Percentiles rank a stretch among this genome's conserved stretches.
phyloP scores from a whole-genome alignment of 2,113 vertebrate genomes.

The Perognathus longimembris region DNA sequence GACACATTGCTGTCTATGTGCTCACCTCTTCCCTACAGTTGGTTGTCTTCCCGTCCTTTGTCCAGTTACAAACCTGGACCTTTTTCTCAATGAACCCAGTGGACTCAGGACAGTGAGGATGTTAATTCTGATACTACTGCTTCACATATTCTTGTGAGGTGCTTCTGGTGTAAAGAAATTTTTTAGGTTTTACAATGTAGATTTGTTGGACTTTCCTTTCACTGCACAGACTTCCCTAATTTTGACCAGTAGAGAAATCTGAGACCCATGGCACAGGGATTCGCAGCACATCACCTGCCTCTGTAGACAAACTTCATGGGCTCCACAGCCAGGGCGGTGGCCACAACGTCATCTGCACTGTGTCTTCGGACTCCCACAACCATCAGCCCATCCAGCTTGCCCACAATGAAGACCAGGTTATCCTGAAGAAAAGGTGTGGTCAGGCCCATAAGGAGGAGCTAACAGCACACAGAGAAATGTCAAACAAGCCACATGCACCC shows the following conservation, averaged over 20 bases:
- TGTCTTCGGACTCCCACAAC: slow-evolving; percentile 93
- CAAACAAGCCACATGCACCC: neutral
- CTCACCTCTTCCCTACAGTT: neutral
- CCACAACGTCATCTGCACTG: slow-evolving; percentile 95
- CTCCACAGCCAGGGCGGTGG: slow-evolving; percentile 95
- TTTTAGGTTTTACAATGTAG: neutral
- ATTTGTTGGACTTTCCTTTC: neutral
- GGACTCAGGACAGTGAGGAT: neutral
- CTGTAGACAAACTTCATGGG: slow-evolving; percentile 99
- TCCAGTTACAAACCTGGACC: no score
- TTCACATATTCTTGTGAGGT: neutral
- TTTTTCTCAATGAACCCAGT: neutral
- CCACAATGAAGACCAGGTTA: slow-evolving; percentile 94
- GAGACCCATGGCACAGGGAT: neutral
- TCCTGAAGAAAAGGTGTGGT: slow-evolving; percentile 87
- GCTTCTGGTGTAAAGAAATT: neutral
- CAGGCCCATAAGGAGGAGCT: neutral
- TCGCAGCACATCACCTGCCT: slow-evolving; percentile 90
- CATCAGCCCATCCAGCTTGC: slow-evolving; percentile 96
- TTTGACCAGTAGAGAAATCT: neutral
- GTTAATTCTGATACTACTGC: neutral
- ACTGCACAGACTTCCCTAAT: neutral
- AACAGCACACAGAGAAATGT: neutral
- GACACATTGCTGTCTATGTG: neutral
- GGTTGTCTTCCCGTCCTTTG: neutral